Percentiles rank a stretch among this genome's conserved stretches.
Conservation (phyloP, 2,888 invertebrate genomes). For the Nomada hirtipes region DNA sequence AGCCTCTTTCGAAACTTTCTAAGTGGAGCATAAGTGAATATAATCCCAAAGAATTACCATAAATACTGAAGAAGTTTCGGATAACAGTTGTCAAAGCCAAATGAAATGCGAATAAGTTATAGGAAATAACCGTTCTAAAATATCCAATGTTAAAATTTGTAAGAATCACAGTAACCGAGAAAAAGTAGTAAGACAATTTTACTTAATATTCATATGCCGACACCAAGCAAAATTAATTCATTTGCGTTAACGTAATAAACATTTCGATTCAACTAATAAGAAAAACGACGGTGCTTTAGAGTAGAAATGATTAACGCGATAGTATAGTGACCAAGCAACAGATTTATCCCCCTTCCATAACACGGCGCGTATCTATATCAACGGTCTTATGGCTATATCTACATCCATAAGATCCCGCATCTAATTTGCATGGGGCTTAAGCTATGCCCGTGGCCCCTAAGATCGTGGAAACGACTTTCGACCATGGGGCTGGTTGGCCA, state of each 20-base stretch:
- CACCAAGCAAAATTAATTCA: neutral
- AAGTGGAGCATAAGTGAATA: no score
- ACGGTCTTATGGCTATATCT: conserved; percentile 68
- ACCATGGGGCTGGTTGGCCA: conserved; percentile 63
- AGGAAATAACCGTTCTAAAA: no score
- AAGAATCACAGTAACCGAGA: no score
- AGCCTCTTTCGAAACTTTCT: no score
- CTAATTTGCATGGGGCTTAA: conserved; percentile 81
- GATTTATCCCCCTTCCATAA: conserved; percentile 54
- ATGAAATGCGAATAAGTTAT: no score
- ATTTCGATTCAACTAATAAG: conserved; percentile 28
- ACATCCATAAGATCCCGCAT: conserved; percentile 73
- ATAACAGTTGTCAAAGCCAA: no score
- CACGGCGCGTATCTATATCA: conserved; percentile 55
- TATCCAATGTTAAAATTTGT: no score
- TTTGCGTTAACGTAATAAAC: neutral
- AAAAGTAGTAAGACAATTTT: no score
- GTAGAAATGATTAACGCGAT: conserved; percentile 65
- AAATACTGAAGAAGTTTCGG: no score
- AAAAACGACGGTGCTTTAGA: conserved; percentile 31
- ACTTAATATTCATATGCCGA: no score
- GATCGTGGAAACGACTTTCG: conserved; percentile 80
- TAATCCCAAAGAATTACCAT: no score
- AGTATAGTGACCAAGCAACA: conserved; percentile 52
- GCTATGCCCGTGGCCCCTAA: conserved; percentile 72